Percentiles rank a stretch among this genome's conserved stretches.
phyloP scores from a whole-genome alignment of 92 coral and sea anemone species.

The Plumapathes pennacea region DNA sequence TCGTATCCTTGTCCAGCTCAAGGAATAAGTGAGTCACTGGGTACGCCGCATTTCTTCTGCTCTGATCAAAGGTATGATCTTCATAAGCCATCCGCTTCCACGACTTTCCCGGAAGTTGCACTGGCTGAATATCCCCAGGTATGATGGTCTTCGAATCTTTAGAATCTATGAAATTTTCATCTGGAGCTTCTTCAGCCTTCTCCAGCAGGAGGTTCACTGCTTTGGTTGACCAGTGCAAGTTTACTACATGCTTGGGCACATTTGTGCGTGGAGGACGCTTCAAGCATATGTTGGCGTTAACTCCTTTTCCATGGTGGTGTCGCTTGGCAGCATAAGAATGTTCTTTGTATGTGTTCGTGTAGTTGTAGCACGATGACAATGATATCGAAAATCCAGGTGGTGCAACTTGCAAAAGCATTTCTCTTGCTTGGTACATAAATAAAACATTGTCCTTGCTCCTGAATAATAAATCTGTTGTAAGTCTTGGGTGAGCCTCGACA shows the following conservation, averaged over 20 bases:
- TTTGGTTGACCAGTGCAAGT: constrained; percentile 44
- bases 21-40: constrained; percentile 47
- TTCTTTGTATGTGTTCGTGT: constrained; percentile 15
- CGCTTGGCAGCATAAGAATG: constrained; percentile 19
- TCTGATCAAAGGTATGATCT: constrained; percentile 45
- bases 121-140: constrained; percentile 9
- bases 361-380: constrained; percentile 42
- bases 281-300: constrained; percentile 28
- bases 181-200: constrained; percentile 4
- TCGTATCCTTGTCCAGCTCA: background rate
- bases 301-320: constrained; percentile 23
- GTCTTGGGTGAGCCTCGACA: constrained; percentile 35
- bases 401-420: constrained; percentile 46
- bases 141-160: constrained; percentile 36
- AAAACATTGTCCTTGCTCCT: constrained; percentile 38
- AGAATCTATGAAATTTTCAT: constrained; percentile 24
- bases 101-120: constrained; percentile 19
- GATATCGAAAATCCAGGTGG: constrained; percentile 37
- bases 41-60: constrained; percentile 35
- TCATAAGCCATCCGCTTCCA: constrained; percentile 34
- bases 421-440: constrained; percentile 45
- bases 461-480: constrained; percentile 36
- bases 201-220: constrained; percentile 18
- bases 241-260: constrained; percentile 7
- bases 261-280: constrained; percentile 25